These are phyloP conservation scores for Drosophila fuyamai DNA, from an alignment of 1,140 invertebrate species.

Conservation along the genomic window DNA sequence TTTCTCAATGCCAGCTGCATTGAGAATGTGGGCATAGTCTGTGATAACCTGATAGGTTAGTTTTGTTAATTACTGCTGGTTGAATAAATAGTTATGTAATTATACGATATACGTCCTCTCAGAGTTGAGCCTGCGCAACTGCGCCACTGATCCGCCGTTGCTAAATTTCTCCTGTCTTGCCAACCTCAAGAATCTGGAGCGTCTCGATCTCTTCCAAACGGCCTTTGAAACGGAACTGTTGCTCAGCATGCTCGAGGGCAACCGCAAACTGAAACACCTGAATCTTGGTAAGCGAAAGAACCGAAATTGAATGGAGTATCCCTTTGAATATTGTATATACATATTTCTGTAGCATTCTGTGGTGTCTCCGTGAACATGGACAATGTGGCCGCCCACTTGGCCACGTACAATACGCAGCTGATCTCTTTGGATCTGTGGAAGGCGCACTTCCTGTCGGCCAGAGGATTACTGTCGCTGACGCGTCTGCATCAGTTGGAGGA, in stretches of 20 bases:
- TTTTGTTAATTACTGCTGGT: neutral
- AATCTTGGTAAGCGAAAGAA: slow-evolving; percentile 87
- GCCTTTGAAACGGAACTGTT: slow-evolving; percentile 88
- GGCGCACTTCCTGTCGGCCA: slow-evolving; percentile 89
- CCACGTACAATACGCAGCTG: slow-evolving; percentile 88
- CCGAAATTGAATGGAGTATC: neutral
- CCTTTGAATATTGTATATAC: neutral
- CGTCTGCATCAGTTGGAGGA: slow-evolving; percentile 91
- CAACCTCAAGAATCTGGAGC: slow-evolving; percentile 88
- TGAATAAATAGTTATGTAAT: too few species aligned
- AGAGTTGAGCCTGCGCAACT: slow-evolving; percentile 89
- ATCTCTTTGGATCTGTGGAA: slow-evolving; percentile 95
- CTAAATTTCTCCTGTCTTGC: slow-evolving; percentile 88
- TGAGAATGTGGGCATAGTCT: slow-evolving; percentile 87
- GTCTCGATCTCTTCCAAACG: slow-evolving; percentile 92
- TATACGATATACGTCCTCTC: neutral
- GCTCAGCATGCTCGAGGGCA: slow-evolving; percentile 88
- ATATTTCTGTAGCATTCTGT: slow-evolving; percentile 84
- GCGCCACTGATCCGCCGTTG: slow-evolving; percentile 85
- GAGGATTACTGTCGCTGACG: slow-evolving; percentile 89
- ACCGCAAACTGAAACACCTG: slow-evolving; percentile 89
- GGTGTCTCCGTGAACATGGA: slow-evolving; percentile 88
- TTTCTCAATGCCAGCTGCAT: slow-evolving; percentile 89
- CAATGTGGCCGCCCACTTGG: slow-evolving; percentile 88
- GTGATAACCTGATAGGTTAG: slow-evolving; percentile 88